Evolutionary conservation across 2,113 vertebrate species (phyloP).

Genomic region (Scatophagus argus): DNA sequence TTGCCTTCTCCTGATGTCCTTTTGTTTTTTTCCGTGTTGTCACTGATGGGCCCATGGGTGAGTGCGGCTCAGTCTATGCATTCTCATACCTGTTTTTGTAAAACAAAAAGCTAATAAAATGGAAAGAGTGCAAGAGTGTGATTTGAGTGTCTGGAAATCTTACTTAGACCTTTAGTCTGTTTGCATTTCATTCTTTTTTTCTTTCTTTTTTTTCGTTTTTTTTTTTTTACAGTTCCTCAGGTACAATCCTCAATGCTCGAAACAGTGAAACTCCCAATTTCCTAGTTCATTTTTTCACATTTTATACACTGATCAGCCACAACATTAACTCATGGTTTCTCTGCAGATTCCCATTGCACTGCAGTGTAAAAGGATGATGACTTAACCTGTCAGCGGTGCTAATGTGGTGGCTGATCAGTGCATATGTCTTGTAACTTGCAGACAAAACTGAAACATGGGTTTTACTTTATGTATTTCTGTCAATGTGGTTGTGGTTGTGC

Average conservation of each 20-base stretch:
- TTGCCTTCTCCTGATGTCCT: constrained; percentile 55
- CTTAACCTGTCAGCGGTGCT: too few relatives aligned
- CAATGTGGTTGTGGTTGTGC: background rate
- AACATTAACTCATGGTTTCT: too few relatives aligned
- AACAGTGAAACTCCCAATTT: background rate
- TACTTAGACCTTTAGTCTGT: background rate
- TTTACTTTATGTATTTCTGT: background rate
- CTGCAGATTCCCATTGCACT: too few relatives aligned
- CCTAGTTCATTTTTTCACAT: background rate
- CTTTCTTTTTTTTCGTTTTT: background rate
- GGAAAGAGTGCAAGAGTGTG: constrained; percentile 66
- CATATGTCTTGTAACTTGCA: too few relatives aligned
- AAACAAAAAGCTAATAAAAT: constrained; percentile 80
- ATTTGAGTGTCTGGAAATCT: background rate
- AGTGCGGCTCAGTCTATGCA: constrained; percentile 76
- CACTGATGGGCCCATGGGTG: constrained; percentile 54
- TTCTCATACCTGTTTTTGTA: constrained; percentile 82
- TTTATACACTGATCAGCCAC: too few relatives aligned
- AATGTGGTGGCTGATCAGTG: too few relatives aligned
- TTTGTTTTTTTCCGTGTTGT: constrained; percentile 35
- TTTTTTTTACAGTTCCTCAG: background rate
- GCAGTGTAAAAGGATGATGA: too few relatives aligned
- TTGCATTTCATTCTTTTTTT: background rate
- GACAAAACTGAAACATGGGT: too few relatives aligned
- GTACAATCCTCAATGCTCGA: background rate